A percentile compares a stretch with the other conserved stretches of the same genome.
These are phyloP conservation scores for Heterodera filipjevi DNA, from an alignment of 2,888 invertebrate species.

Conservation along the genomic window DNA sequence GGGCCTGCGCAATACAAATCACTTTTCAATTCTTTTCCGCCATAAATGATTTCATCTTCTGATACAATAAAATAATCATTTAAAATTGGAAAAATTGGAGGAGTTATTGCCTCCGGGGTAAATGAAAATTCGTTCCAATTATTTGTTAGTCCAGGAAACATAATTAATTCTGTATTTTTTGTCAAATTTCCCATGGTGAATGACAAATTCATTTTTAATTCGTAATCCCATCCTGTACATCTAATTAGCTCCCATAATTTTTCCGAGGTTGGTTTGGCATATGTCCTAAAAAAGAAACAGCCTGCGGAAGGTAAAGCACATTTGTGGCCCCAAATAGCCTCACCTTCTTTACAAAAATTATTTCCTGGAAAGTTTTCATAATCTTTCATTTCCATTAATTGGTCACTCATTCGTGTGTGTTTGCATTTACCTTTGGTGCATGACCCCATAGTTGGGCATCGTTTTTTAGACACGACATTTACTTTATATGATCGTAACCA, in stretches of 20 bases:
- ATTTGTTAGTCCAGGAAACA: conserved; percentile 7
- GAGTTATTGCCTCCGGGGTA: not conserved
- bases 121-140: not conserved
- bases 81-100: conserved; percentile 9
- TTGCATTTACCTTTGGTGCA: not conserved
- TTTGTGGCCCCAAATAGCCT: conserved; percentile 7
- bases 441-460: conserved; percentile 2
- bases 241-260: not conserved
- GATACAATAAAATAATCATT: conserved; percentile 17
- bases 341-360: conserved; percentile 7
- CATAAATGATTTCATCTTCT: not conserved
- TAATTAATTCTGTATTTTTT: not conserved
- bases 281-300: conserved; percentile 1
- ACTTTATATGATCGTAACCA: conserved; percentile 10
- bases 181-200: not conserved
- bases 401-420: conserved; percentile 3
- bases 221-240: conserved; percentile 4
- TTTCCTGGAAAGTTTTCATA: conserved; percentile 5
- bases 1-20: not conserved
- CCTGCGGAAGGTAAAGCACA: not conserved
- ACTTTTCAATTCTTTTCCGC: not conserved
- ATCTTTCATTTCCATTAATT: not conserved
- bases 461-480: not conserved
- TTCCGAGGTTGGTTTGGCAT: not conserved
- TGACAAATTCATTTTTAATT: not conserved